Conservation (phyloP, 2,797 vertebrate species). For the Allobates femoralis region DNA sequence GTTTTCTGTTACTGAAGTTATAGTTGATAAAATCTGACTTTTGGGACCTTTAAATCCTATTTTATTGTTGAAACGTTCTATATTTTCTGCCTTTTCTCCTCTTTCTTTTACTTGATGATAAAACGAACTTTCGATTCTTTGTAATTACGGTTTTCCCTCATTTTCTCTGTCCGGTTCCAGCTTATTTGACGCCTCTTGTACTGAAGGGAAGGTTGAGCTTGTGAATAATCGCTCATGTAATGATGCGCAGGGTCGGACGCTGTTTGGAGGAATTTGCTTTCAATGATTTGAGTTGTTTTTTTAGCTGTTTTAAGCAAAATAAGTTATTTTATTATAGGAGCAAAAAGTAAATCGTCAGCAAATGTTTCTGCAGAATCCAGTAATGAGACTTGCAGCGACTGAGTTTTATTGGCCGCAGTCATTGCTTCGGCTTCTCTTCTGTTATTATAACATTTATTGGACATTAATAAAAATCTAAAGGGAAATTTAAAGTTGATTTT, state of each 20-base stretch:
- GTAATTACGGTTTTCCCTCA: constrained; percentile 52
- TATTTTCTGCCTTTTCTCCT: constrained; percentile 3
- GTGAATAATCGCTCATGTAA: constrained; percentile 33
- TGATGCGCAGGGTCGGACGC: constrained; percentile 30
- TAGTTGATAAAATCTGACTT: background rate
- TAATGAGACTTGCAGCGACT: background rate
- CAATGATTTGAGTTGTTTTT: constrained; percentile 33
- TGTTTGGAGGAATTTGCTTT: constrained; percentile 40
- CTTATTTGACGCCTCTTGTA: constrained; percentile 25
- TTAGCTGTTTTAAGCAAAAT: constrained; percentile 58
- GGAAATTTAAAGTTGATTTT: constrained; percentile 30
- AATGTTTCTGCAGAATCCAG: constrained; percentile 16
- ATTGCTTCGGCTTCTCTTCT: constrained; percentile 18
- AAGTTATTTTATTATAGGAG: constrained; percentile 47
- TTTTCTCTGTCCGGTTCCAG: constrained; percentile 16
- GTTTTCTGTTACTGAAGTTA: background rate
- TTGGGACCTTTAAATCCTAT: constrained; percentile 19
- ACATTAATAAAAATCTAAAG: constrained; percentile 50
- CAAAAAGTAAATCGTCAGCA: constrained; percentile 50
- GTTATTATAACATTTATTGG: constrained; percentile 52
- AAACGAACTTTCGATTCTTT: constrained; percentile 53
- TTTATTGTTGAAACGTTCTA: constrained; percentile 12
- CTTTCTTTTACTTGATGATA: constrained; percentile 30
- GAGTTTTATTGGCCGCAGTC: background rate
- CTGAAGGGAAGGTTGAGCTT: constrained; percentile 25